A percentile compares a stretch with the other conserved stretches of the same genome.
Evolutionary conservation across 2,797 vertebrate genomes (phyloP).

Genomic region (Catostomus latipinnis): DNA sequence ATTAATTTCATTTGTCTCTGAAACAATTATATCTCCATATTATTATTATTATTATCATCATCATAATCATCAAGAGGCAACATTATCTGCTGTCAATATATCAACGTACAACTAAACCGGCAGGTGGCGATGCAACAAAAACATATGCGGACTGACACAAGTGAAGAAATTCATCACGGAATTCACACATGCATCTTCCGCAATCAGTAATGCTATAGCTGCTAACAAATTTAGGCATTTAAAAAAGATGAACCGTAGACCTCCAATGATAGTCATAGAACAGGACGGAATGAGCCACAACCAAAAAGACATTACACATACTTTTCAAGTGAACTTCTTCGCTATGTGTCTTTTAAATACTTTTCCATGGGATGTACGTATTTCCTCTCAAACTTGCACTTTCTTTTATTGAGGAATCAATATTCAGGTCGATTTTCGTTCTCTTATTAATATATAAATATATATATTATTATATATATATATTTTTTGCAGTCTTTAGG

Average conservation of each 20-base stretch:
- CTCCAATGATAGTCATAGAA: too few relatives aligned
- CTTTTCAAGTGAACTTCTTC: constrained; percentile 73
- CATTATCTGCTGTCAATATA: too few relatives aligned
- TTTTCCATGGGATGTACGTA: constrained; percentile 78
- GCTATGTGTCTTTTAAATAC: constrained; percentile 70
- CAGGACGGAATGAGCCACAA: neutral
- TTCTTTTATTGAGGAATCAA: neutral
- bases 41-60: too few relatives aligned
- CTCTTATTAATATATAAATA: neutral
- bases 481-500: constrained; percentile 69
- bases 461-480: too few relatives aligned
- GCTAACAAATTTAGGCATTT: too few relatives aligned
- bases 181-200: neutral
- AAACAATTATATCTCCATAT: too few relatives aligned
- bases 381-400: too few relatives aligned
- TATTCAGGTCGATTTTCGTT: neutral
- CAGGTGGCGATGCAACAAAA: neutral
- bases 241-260: neutral
- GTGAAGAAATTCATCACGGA: constrained; percentile 17
- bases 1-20: too few relatives aligned
- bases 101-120: neutral
- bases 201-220: neutral
- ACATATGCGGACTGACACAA: neutral
- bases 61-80: too few relatives aligned
- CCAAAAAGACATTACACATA: constrained; percentile 48